Evolutionary conservation across 2,797 vertebrate genomes (phyloP).

Genomic region (Pangasius larnaudii): DNA sequence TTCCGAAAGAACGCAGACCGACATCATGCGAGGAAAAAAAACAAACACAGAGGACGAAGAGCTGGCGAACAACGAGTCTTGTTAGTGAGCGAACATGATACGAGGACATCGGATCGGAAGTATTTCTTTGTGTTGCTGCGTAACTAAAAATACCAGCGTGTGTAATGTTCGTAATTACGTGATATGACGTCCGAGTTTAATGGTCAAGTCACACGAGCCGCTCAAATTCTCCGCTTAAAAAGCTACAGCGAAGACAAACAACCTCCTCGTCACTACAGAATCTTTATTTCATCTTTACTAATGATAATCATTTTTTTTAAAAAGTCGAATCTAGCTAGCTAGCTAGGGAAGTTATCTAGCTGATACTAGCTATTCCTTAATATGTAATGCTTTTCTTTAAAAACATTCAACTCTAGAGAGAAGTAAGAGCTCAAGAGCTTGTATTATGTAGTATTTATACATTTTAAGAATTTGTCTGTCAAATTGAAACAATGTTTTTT

Average conservation of each 20-base stretch:
- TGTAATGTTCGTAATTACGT: background rate
- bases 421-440: background rate
- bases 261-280: background rate
- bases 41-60: background rate
- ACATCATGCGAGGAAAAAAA: background rate
- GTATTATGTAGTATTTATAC: background rate
- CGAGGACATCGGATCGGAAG: background rate
- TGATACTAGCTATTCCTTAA: background rate
- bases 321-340: background rate
- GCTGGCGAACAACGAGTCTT: background rate
- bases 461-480: background rate
- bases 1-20: background rate
- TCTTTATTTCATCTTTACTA: background rate
- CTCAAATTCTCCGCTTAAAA: background rate
- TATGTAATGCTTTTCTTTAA: background rate
- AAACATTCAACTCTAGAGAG: background rate
- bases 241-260: background rate
- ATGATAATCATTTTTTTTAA: background rate
- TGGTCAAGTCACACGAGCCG: background rate
- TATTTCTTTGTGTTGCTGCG: background rate
- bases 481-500: background rate
- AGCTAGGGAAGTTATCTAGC: background rate
- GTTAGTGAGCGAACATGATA: background rate
- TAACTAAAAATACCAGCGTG: background rate
- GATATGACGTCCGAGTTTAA: background rate